Evolutionary conservation across 2,888 invertebrate species (phyloP).

Genomic region (Sipha maydis): DNA sequence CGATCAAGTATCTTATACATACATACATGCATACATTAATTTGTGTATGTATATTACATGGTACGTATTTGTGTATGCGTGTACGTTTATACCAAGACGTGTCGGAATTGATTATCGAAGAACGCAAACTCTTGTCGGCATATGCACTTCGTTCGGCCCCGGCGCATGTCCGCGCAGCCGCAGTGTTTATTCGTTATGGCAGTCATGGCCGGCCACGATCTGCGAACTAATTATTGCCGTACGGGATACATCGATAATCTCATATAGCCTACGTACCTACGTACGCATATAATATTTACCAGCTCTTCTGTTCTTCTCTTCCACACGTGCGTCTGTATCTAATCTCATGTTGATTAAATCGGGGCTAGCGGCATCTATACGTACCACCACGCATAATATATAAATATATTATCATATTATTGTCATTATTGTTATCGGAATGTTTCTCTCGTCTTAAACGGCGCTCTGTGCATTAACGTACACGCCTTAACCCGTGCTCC

Average conservation of each 20-base stretch:
- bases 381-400: not conserved
- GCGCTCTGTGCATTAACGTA: not conserved
- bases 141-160: not conserved
- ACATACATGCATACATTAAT: not conserved
- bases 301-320: not conserved
- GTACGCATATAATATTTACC: not conserved
- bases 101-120: conserved; percentile 45
- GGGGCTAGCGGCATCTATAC: not conserved
- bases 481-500: conserved; percentile 29
- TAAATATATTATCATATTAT: not conserved
- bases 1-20: not conserved
- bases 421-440: not conserved
- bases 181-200: not conserved
- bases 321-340: not conserved
- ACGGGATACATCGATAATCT: not conserved
- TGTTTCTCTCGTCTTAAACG: not conserved
- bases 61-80: not conserved
- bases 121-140: conserved; percentile 19
- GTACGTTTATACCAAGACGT: not conserved
- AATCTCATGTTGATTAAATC: not conserved
- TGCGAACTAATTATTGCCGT: conserved; percentile 29
- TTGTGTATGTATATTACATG: not conserved
- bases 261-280: not conserved
- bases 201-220: not conserved
- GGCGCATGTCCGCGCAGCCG: not conserved